Percentiles rank a stretch among this genome's conserved stretches.
Conservation (phyloP, 2,113 vertebrate species). For the Trachemys scripta region DNA sequence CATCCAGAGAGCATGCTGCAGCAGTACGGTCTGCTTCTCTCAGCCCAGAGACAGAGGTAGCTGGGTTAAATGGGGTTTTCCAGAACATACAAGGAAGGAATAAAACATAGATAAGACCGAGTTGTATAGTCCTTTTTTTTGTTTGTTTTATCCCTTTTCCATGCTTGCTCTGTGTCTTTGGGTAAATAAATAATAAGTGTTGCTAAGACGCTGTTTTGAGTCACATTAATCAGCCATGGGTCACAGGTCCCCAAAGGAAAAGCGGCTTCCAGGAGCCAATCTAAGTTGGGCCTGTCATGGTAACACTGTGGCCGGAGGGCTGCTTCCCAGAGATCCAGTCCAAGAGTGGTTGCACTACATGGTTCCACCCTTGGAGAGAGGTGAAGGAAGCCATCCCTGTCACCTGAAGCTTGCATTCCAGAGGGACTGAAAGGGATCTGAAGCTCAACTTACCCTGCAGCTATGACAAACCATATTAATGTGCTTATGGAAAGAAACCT, state of each 20-base stretch:
- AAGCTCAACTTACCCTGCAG: too few relatives aligned
- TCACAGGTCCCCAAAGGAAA: background rate
- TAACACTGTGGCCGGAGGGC: background rate
- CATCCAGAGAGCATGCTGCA: background rate
- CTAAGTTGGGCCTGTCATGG: background rate
- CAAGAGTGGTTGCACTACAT: background rate
- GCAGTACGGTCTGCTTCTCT: too few relatives aligned
- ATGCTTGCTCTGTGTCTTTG: background rate
- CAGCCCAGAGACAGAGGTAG: background rate
- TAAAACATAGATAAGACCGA: background rate
- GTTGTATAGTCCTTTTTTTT: background rate
- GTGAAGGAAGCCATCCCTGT: background rate
- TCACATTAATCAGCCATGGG: background rate
- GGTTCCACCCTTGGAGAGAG: background rate
- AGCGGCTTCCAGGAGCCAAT: background rate
- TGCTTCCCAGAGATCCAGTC: fast-evolving
- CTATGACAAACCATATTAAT: too few relatives aligned
- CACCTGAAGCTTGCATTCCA: too few relatives aligned
- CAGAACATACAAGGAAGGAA: background rate
- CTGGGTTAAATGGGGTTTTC: background rate
- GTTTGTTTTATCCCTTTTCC: background rate
- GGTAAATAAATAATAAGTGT: background rate
- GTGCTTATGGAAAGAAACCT: background rate
- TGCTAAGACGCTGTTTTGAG: background rate
- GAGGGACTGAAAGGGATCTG: too few relatives aligned